Conservation (phyloP, 2,888 invertebrate genomes). For the Phymatocera aterrima region DNA sequence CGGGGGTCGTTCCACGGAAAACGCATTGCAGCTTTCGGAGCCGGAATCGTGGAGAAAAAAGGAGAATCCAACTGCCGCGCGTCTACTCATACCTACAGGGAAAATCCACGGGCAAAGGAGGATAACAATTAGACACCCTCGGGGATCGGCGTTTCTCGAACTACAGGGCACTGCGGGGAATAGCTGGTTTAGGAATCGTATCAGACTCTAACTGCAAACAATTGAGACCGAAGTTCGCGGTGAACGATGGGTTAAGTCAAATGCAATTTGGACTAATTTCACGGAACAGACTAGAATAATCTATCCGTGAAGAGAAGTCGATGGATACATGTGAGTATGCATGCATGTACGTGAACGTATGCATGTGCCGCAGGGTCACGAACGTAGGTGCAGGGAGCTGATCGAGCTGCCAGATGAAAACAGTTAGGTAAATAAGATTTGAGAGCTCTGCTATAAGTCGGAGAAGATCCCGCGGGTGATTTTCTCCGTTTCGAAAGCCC, state of each 20-base stretch:
- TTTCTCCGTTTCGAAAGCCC: background rate
- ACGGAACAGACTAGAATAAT: background rate
- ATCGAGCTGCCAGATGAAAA: background rate
- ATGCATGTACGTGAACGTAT: no score
- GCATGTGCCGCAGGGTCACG: no score
- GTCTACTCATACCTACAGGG: background rate
- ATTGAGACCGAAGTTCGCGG: background rate
- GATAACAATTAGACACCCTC: constrained; percentile 24
- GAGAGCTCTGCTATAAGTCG: background rate
- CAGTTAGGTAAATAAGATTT: background rate
- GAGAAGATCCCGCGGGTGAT: background rate
- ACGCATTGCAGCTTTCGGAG: background rate
- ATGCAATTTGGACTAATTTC: constrained; percentile 17
- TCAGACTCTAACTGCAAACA: constrained; percentile 1
- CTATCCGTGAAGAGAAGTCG: background rate
- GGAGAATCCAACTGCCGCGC: background rate
- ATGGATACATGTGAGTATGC: no score
- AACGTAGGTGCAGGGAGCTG: no score
- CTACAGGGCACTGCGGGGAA: constrained; percentile 1
- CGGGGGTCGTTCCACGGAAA: background rate
- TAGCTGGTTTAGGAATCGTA: background rate
- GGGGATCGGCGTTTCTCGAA: background rate
- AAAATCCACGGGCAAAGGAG: background rate
- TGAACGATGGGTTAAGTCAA: constrained; percentile 23
- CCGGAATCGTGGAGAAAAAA: no score